Conservation (phyloP, 2,113 vertebrate species). For the Picathartes gymnocephalus region DNA sequence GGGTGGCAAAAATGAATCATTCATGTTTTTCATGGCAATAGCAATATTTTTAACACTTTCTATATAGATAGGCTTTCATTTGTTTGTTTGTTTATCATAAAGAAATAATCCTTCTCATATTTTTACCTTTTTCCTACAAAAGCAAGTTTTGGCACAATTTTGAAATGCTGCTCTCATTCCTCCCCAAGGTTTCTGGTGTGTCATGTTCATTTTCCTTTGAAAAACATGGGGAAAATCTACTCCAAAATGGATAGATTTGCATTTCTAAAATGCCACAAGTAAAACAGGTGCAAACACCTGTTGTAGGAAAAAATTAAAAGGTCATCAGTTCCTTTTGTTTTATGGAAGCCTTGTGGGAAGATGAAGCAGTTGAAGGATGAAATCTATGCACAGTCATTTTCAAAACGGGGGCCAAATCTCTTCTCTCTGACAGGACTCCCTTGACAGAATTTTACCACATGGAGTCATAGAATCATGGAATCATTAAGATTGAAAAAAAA, state of each 20-base stretch:
- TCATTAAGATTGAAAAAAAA: neutral
- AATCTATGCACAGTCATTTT: neutral
- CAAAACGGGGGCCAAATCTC: neutral
- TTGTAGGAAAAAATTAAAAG: neutral
- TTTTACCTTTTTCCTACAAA: neutral
- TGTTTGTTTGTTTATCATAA: neutral
- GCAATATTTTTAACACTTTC: neutral
- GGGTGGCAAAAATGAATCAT: neutral
- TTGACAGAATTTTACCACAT: neutral
- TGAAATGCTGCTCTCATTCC: neutral
- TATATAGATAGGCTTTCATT: neutral
- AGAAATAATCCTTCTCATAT: neutral
- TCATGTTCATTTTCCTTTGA: neutral
- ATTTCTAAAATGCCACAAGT: neutral
- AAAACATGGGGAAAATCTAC: neutral
- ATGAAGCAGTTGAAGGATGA: neutral
- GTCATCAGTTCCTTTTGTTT: neutral
- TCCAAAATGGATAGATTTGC: neutral
- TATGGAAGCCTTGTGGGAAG: neutral
- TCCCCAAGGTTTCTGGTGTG: neutral
- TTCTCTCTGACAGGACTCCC: neutral
- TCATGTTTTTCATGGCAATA: neutral
- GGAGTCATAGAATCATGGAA: neutral
- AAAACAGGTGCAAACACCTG: neutral
- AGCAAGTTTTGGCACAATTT: neutral